A percentile compares a stretch with the other conserved stretches of the same genome.
Conservation (phyloP, 2,888 invertebrate species). For the Aspidiotus destructor region DNA sequence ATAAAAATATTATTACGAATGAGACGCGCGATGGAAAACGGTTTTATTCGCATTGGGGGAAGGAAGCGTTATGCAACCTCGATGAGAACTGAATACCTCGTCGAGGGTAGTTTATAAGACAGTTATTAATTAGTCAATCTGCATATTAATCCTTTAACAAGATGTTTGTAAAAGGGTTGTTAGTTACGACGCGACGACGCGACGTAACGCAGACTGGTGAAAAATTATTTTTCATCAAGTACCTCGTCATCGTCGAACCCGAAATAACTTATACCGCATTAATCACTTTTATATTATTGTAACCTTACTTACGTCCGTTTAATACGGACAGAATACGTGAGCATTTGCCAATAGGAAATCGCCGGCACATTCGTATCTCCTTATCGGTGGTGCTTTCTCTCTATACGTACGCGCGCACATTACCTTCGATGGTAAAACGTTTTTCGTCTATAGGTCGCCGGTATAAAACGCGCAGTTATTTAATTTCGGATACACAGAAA, state of each 20-base stretch:
- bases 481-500: background rate
- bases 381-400: background rate
- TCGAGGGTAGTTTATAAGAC: conserved; percentile 4
- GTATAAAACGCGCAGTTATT: background rate
- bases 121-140: conserved; percentile 29
- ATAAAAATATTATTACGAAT: conserved; percentile 30
- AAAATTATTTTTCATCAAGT: no score
- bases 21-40: background rate
- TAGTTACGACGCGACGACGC: background rate
- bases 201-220: no score
- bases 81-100: conserved; percentile 3
- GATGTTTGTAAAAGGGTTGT: conserved; percentile 4
- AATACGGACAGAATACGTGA: no score
- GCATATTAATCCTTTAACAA: conserved; percentile 24
- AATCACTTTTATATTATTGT: no score
- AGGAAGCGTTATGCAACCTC: background rate
- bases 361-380: no score
- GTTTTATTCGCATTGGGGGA: background rate
- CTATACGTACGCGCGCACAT: conserved; percentile 2
- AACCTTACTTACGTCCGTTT: no score
- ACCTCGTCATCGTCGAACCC: no score
- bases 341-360: no score
- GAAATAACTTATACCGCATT: no score
- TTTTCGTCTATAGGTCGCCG: background rate
- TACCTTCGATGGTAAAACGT: background rate